phyloP scores from a whole-genome alignment of 2,888 invertebrate genomes.

The Rhagonycha lutea region DNA sequence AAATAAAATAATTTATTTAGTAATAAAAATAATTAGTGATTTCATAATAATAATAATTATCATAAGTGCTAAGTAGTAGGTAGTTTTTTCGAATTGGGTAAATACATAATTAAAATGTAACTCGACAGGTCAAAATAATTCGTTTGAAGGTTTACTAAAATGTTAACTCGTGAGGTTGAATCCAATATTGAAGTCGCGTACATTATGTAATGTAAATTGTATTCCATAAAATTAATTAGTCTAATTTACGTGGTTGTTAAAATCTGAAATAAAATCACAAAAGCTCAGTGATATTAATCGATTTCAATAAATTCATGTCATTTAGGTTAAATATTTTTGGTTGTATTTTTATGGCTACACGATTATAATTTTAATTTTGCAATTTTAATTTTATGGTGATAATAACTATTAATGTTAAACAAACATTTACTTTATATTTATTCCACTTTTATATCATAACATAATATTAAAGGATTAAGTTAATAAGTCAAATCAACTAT shows the following conservation, averaged over 20 bases:
- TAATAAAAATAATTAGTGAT: too few species aligned
- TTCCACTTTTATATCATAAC: too few species aligned
- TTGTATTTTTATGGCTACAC: neutral
- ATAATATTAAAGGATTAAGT: too few species aligned
- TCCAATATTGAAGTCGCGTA: neutral
- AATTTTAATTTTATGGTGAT: neutral
- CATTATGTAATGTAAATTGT: neutral
- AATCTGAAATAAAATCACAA: neutral
- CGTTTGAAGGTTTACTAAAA: neutral
- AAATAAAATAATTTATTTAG: too few species aligned
- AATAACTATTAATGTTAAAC: too few species aligned
- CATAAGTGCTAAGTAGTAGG: neutral
- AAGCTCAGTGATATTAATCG: neutral
- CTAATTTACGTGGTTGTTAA: neutral
- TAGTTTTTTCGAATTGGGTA: neutral
- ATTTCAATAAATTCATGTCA: neutral
- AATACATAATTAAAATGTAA: neutral
- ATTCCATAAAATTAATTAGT: neutral
- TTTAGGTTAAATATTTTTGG: neutral
- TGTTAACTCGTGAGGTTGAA: neutral
- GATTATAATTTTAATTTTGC: neutral
- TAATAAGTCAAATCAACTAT: too few species aligned
- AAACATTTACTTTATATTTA: too few species aligned
- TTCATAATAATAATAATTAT: too few species aligned
- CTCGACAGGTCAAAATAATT: neutral